Conservation (phyloP, 30 jellyfish, hydroid and myxozoan species). For the Nemopilema nomurai region DNA sequence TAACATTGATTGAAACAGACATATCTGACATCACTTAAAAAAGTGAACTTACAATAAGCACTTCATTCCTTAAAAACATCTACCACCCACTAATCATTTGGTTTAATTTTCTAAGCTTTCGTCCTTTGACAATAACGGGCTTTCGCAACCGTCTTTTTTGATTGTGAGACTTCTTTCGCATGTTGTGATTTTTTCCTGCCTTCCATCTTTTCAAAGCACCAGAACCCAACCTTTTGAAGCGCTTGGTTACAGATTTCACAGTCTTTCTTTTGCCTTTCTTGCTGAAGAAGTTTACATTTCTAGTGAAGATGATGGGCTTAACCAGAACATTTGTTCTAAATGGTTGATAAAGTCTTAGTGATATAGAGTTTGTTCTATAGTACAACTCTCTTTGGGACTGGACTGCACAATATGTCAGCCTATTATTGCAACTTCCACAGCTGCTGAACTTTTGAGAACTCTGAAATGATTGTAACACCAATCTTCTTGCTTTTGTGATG, state of each 20-base stretch:
- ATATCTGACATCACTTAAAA: too few species aligned
- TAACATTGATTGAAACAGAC: too few species aligned
- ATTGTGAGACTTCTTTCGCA: slow-evolving; percentile 63
- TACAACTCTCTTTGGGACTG: not conserved
- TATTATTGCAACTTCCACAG: not conserved
- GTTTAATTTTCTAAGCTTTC: slow-evolving; percentile 60
- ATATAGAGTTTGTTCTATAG: not conserved
- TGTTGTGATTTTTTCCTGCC: slow-evolving; percentile 70
- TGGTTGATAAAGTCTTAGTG: not conserved
- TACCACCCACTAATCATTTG: slow-evolving; percentile 84
- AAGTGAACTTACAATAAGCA: too few species aligned
- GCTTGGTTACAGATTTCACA: slow-evolving; percentile 63
- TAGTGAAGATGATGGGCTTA: not conserved
- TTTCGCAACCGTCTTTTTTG: slow-evolving; percentile 54
- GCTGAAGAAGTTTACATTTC: slow-evolving; percentile 36
- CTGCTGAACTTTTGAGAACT: not conserved
- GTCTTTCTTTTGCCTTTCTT: slow-evolving; percentile 71
- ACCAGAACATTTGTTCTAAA: not conserved
- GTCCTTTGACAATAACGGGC: slow-evolving; percentile 71
- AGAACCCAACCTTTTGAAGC: slow-evolving; percentile 60
- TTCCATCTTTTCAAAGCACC: slow-evolving; percentile 72
- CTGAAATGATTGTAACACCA: not conserved
- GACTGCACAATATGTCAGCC: not conserved
- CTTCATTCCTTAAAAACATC: too few species aligned
- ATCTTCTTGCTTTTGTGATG: not conserved